These are phyloP conservation scores for Allobates femoralis DNA, from an alignment of 2,797 vertebrate species.

Conservation along the genomic window DNA sequence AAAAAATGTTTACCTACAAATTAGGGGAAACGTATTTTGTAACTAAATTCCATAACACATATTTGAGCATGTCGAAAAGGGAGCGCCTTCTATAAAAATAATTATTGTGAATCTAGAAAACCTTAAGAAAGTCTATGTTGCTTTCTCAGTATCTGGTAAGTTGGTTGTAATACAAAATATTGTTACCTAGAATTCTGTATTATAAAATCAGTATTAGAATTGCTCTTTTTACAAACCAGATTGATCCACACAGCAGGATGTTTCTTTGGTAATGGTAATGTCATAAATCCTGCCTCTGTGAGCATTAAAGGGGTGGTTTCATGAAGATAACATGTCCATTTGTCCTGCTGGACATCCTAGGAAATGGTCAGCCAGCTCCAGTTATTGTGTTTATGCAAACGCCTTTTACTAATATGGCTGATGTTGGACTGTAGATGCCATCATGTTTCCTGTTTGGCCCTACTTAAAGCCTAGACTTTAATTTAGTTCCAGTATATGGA, in stretches of 20 bases:
- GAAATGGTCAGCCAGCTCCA: too few relatives aligned
- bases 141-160: not conserved
- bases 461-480: too few relatives aligned
- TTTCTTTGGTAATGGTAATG: not conserved
- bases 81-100: not conserved
- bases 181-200: not conserved
- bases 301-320: not conserved
- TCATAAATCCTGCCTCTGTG: not conserved
- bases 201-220: not conserved
- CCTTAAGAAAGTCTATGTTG: not conserved
- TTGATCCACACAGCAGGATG: not conserved
- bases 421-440: too few relatives aligned
- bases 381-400: too few relatives aligned
- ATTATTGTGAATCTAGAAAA: not conserved
- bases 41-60: conserved; percentile 2
- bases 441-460: too few relatives aligned
- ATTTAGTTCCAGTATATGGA: too few relatives aligned
- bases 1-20: conserved; percentile 15
- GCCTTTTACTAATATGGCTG: too few relatives aligned
- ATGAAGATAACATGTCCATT: too few relatives aligned
- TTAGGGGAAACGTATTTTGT: not conserved
- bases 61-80: conserved; percentile 51
- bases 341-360: too few relatives aligned
- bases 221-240: not conserved
- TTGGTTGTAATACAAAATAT: not conserved